phyloP scores from a whole-genome alignment of 2,888 invertebrate species.

The Aphodius granarius region DNA sequence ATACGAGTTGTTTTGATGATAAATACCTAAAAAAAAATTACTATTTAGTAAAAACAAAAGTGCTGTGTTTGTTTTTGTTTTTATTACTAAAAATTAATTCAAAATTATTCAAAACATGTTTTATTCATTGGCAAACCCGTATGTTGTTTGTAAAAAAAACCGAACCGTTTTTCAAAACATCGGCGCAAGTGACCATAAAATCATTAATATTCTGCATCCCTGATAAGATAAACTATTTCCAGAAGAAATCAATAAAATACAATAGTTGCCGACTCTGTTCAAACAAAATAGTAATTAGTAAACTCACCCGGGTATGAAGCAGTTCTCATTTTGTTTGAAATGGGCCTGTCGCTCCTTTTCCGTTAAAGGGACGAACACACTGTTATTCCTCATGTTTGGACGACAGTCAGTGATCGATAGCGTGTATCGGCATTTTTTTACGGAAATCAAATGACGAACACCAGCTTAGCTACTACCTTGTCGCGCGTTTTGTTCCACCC shows the following conservation, averaged over 20 bases:
- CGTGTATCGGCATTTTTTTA: constrained; percentile 4
- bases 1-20: no score
- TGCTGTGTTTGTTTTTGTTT: no score
- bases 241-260: not conserved
- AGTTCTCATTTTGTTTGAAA: constrained; percentile 61
- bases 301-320: constrained; percentile 69
- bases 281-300: constrained; percentile 16
- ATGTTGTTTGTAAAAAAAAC: no score
- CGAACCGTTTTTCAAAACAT: no score
- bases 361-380: constrained; percentile 63
- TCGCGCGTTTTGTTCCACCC: constrained; percentile 20
- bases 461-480: not conserved
- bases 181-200: not conserved
- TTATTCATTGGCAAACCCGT: no score
- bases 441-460: not conserved
- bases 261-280: not conserved
- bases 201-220: not conserved
- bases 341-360: constrained; percentile 63
- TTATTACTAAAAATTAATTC: no score
- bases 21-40: no score
- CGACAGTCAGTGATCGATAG: not conserved
- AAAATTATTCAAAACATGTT: no score
- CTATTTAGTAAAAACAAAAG: no score
- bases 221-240: not conserved
- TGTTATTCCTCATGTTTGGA: constrained; percentile 46